Percentiles rank a stretch among this genome's conserved stretches.
Conservation (phyloP, 2,113 vertebrate genomes). For the Prunella himalayana region DNA sequence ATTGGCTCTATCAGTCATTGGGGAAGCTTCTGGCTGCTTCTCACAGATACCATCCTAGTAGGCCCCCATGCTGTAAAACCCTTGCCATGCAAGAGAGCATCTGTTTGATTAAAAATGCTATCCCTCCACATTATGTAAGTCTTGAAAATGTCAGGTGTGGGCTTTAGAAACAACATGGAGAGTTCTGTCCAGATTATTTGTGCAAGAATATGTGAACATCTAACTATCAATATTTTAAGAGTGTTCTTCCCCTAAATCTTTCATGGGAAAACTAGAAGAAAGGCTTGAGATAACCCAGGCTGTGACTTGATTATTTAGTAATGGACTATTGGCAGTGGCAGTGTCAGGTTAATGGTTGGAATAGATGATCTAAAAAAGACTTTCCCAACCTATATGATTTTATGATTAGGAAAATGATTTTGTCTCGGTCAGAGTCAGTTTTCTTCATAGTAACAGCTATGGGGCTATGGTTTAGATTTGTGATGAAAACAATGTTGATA, state of each 20-base stretch:
- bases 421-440: not conserved
- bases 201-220: not conserved
- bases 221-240: not conserved
- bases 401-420: not conserved
- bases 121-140: not conserved
- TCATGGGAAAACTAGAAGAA: not conserved
- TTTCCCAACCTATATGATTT: not conserved
- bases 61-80: not conserved
- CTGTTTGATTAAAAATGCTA: not conserved
- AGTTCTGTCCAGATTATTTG: not conserved
- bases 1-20: not conserved
- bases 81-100: not conserved
- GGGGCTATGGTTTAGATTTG: not conserved
- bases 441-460: not conserved
- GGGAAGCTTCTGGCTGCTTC: not conserved
- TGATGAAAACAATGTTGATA: not conserved
- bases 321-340: not conserved
- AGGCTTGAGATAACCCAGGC: not conserved
- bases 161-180: not conserved
- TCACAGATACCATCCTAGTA: not conserved
- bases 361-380: not conserved
- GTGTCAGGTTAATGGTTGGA: not conserved
- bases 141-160: not conserved
- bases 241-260: not conserved
- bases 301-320: not conserved